These are phyloP conservation scores for Raphicerus campestris DNA, from an alignment of 2,113 vertebrate genomes.

Conservation along the genomic window DNA sequence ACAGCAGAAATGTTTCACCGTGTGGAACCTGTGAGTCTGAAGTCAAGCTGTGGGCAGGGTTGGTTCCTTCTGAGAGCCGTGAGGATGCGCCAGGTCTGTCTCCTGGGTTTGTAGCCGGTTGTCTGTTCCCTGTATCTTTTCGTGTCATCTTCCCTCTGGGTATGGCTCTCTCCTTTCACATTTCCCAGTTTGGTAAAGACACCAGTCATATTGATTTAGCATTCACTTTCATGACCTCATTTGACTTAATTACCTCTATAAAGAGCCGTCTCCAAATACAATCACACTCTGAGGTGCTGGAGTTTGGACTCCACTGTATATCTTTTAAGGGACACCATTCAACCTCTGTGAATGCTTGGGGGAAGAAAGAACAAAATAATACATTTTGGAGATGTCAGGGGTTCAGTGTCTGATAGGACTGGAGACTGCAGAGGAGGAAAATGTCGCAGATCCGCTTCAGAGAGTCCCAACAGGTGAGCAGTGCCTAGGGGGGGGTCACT, in stretches of 20 bases:
- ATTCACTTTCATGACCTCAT: not conserved
- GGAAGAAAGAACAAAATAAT: not conserved
- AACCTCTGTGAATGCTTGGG: not conserved
- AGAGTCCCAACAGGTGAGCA: not conserved
- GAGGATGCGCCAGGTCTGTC: not conserved
- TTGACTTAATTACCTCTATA: not conserved
- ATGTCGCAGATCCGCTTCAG: not conserved
- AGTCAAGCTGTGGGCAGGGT: not conserved
- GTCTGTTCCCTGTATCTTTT: not conserved
- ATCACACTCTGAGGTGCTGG: not conserved
- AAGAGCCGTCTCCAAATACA: not conserved
- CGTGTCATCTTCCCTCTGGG: rapidly evolving
- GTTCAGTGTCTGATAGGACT: not conserved
- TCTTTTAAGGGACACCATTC: not conserved
- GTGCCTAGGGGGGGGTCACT: not conserved
- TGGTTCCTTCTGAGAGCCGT: not conserved
- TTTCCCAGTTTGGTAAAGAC: not conserved
- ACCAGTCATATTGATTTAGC: too few species aligned
- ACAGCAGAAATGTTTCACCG: not conserved
- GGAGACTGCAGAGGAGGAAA: not conserved
- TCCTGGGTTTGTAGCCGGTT: not conserved
- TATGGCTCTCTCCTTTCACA: not conserved
- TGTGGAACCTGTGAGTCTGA: not conserved
- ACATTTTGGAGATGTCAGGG: not conserved
- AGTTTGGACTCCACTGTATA: not conserved